Percentiles rank a stretch among this genome's conserved stretches.
These are phyloP conservation scores for Oligia fasciuncula DNA, from an alignment of 2,888 invertebrate species.

Conservation along the genomic window DNA sequence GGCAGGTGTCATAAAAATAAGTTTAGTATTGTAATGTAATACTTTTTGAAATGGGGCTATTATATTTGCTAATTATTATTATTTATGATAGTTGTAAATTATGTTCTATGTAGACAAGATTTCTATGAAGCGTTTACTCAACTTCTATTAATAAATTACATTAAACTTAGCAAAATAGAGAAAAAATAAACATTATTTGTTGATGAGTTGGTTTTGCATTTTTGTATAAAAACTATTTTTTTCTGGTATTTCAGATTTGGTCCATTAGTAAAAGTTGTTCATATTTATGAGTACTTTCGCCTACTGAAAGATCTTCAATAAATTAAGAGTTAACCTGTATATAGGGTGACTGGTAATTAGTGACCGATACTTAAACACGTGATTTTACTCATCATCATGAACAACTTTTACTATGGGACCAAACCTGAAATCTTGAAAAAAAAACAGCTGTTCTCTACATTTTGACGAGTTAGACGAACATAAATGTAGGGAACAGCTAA, in stretches of 20 bases:
- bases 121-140: slow-evolving; percentile 54
- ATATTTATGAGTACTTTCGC: not conserved
- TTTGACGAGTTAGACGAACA: too few relatives aligned
- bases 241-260: not conserved
- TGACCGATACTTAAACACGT: too few relatives aligned
- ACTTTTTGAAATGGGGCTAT: slow-evolving; percentile 60
- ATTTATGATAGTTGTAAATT: slow-evolving; percentile 61
- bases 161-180: slow-evolving; percentile 11
- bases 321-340: not conserved
- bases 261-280: not conserved
- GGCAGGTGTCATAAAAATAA: slow-evolving; percentile 59
- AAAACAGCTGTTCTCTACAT: too few relatives aligned
- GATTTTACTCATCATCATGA: too few relatives aligned
- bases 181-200: slow-evolving; percentile 1
- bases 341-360: too few relatives aligned
- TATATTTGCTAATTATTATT: slow-evolving; percentile 64
- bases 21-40: slow-evolving; percentile 63
- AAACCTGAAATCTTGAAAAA: too few relatives aligned
- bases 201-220: not conserved
- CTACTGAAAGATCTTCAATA: not conserved
- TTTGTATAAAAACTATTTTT: slow-evolving; percentile 1
- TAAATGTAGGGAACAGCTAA: too few relatives aligned
- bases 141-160: slow-evolving; percentile 35
- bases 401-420: too few relatives aligned
- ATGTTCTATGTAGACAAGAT: slow-evolving; percentile 38